Evolutionary conservation across 2,888 invertebrate species (phyloP).

Genomic region (Sarcophaga variegata): DNA sequence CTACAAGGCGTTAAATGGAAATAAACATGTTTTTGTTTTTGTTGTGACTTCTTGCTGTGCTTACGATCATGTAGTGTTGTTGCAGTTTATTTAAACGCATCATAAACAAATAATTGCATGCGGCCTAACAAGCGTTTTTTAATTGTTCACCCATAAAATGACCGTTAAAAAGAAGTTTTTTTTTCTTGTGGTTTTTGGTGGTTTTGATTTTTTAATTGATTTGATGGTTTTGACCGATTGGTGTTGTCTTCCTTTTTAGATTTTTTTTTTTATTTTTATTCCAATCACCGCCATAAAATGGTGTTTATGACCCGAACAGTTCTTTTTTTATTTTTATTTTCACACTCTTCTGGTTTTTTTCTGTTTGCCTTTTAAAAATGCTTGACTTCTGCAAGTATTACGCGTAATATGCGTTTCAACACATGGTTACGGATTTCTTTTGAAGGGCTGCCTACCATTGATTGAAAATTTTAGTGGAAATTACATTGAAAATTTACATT

Average conservation of each 20-base stretch:
- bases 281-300: too few relatives aligned
- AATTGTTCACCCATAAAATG: constrained; percentile 27
- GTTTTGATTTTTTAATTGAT: not conserved
- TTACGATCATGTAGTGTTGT: not conserved
- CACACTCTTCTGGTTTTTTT: too few relatives aligned
- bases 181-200: not conserved
- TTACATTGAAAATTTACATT: too few relatives aligned
- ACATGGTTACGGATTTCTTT: too few relatives aligned
- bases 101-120: constrained; percentile 51
- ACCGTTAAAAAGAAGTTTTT: constrained; percentile 32
- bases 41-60: constrained; percentile 6
- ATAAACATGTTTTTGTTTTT: constrained; percentile 37
- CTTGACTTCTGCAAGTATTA: too few relatives aligned
- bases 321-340: too few relatives aligned
- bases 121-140: constrained; percentile 27
- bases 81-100: constrained; percentile 40
- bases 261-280: not conserved
- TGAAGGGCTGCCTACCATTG: too few relatives aligned
- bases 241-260: constrained; percentile 4
- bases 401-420: too few relatives aligned
- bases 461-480: too few relatives aligned
- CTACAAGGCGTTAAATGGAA: constrained; percentile 36
- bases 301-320: too few relatives aligned
- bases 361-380: too few relatives aligned
- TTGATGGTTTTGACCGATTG: not conserved